Evolutionary conservation across 1,140 invertebrate species (phyloP).

Genomic region (Onthophagus taurus): DNA sequence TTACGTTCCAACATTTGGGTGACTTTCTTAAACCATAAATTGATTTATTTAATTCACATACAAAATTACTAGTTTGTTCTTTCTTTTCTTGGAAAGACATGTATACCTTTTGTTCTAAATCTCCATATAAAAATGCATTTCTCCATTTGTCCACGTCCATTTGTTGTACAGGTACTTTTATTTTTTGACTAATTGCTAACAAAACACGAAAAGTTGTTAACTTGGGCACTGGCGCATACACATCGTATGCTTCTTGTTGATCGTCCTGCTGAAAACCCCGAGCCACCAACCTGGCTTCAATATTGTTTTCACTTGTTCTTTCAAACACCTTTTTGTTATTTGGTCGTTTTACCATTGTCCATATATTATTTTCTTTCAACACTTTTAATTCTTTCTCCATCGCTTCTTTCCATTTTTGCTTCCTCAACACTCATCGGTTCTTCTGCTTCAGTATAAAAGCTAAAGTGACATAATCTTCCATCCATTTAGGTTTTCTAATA

Average conservation of each 20-base stretch:
- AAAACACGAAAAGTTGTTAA: not conserved
- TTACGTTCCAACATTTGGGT: constrained; percentile 12
- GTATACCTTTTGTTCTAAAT: no score
- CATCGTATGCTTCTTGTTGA: not conserved
- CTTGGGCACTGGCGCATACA: not conserved
- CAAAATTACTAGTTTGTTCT: constrained; percentile 8
- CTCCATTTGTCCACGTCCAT: no score
- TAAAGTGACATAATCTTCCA: constrained; percentile 10
- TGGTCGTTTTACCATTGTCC: constrained; percentile 2
- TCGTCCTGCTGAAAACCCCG: not conserved
- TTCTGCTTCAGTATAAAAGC: constrained; percentile 5
- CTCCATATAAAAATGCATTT: no score
- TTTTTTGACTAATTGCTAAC: not conserved
- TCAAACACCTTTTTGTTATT: constrained; percentile 16
- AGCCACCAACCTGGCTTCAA: not conserved
- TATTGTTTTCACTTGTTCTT: no score
- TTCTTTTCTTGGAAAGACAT: constrained; percentile 31
- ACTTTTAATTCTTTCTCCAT: constrained; percentile 12
- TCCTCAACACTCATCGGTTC: constrained; percentile 5
- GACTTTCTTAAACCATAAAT: constrained; percentile 6
- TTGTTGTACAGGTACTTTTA: not conserved
- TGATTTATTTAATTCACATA: constrained; percentile 9
- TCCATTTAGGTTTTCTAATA: constrained; percentile 6
- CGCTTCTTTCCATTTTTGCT: constrained; percentile 12
- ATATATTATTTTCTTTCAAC: constrained; percentile 10